Evolutionary conservation across 2,888 invertebrate species (phyloP).

Genomic region (Pandemis cinnamomeana): DNA sequence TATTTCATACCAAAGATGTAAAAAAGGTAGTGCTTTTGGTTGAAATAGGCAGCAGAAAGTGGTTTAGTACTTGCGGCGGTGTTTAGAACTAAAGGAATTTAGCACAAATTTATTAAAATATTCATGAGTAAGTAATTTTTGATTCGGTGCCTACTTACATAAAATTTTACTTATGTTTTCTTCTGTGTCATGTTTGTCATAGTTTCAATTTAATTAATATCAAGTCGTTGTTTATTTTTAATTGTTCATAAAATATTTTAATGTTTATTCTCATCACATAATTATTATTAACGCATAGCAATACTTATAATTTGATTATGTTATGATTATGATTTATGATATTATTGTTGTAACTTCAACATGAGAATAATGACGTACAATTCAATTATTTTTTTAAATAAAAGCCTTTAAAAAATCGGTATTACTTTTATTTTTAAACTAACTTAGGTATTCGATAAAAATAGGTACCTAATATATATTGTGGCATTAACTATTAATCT

Average conservation of each 20-base stretch:
- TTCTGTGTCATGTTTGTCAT: constrained; percentile 10
- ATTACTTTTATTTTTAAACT: constrained; percentile 3
- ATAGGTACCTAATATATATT: background rate
- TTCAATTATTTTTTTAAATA: constrained; percentile 30
- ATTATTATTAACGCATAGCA: constrained; percentile 17
- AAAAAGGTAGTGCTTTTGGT: constrained; percentile 2
- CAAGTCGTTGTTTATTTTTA: constrained; percentile 1
- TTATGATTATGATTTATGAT: constrained; percentile 30
- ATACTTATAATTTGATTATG: constrained; percentile 7
- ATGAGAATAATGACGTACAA: constrained; percentile 9
- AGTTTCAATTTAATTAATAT: background rate
- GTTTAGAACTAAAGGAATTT: constrained; percentile 6
- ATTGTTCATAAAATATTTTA: background rate
- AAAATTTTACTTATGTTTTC: background rate
- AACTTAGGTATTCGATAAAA: background rate
- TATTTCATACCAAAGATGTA: constrained; percentile 17
- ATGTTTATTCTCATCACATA: background rate
- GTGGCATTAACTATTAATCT: no score
- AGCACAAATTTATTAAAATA: constrained; percentile 11
- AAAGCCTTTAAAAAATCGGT: background rate
- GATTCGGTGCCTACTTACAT: constrained; percentile 3
- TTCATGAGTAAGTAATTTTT: background rate
- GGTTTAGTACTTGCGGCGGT: constrained; percentile 10
- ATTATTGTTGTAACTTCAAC: constrained; percentile 29
- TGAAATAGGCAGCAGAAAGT: background rate